A percentile compares a stretch with the other conserved stretches of the same genome.
Conservation (phyloP, 2,797 vertebrate species). For the Linurgus olivaceus region DNA sequence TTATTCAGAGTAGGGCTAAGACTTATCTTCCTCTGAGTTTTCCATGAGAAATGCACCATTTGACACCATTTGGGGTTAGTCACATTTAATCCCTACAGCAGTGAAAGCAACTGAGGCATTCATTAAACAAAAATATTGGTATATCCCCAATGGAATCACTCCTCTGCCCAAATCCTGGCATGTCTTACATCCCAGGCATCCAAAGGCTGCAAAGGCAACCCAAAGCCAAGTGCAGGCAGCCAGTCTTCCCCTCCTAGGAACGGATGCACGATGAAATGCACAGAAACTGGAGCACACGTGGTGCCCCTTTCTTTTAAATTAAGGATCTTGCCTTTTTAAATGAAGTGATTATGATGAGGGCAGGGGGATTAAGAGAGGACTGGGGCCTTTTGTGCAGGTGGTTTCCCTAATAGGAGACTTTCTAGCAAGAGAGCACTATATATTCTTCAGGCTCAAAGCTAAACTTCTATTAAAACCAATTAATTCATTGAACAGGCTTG, state of each 20-base stretch:
- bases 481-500: conserved; percentile 70
- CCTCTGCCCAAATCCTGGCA: background rate
- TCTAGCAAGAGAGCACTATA: conserved; percentile 23
- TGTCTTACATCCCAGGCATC: background rate
- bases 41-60: background rate
- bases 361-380: conserved; percentile 30
- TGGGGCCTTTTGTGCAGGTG: conserved; percentile 35
- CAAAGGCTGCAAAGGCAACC: background rate
- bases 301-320: conserved; percentile 7
- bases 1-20: background rate
- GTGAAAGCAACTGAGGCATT: background rate
- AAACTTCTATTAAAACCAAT: conserved; percentile 76
- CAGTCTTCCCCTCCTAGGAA: background rate
- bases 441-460: conserved; percentile 57
- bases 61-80: background rate
- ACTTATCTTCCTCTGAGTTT: background rate
- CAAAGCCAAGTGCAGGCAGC: background rate
- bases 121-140: background rate
- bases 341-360: conserved; percentile 25
- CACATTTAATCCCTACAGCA: background rate
- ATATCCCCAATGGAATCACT: background rate
- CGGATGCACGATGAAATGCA: background rate
- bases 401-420: conserved; percentile 45
- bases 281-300: background rate
- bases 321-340: conserved; percentile 27